These are phyloP conservation scores for Phaethornis superciliosus DNA, from an alignment of 2,113 vertebrate species.

Conservation along the genomic window DNA sequence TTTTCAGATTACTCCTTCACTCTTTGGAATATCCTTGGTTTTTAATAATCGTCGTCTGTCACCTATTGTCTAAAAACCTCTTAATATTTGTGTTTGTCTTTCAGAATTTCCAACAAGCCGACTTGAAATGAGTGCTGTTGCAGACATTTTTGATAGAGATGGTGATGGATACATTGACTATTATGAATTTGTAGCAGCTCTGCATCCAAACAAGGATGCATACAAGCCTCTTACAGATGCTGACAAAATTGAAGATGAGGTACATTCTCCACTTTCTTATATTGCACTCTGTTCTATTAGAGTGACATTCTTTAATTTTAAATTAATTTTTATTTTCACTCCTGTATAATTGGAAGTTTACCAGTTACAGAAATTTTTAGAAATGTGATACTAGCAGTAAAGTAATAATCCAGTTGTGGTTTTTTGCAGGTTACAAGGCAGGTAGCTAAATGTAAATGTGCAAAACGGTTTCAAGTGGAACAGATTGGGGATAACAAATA, in stretches of 20 bases:
- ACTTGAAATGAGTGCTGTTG: conserved; percentile 98
- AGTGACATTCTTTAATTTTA: neutral
- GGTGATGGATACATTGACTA: conserved; percentile 98
- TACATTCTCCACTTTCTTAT: conserved; percentile 31
- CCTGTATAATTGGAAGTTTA: neutral
- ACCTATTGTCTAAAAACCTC: neutral
- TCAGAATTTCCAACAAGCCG: conserved; percentile 95
- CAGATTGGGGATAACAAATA: conserved; percentile 99
- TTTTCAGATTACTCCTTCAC: neutral
- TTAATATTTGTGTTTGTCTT: neutral
- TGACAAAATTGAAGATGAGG: conserved; percentile 99
- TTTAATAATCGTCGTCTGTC: neutral
- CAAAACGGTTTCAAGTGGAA: conserved; percentile 98
- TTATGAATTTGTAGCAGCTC: conserved; percentile 97
- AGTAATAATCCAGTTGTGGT: neutral
- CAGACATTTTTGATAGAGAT: conserved; percentile 97
- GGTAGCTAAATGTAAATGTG: conserved; percentile 98
- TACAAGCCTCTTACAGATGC: conserved; percentile 97
- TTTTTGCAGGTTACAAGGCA: conserved; percentile 92
- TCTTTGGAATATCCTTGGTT: neutral
- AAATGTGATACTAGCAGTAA: neutral
- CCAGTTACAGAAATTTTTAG: neutral
- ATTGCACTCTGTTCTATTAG: neutral
- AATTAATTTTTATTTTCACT: neutral
- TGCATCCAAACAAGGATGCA: conserved; percentile 98